A percentile compares a stretch with the other conserved stretches of the same genome.
Conservation (phyloP, 2,888 invertebrate species). For the Pristionchus maxplancki region DNA sequence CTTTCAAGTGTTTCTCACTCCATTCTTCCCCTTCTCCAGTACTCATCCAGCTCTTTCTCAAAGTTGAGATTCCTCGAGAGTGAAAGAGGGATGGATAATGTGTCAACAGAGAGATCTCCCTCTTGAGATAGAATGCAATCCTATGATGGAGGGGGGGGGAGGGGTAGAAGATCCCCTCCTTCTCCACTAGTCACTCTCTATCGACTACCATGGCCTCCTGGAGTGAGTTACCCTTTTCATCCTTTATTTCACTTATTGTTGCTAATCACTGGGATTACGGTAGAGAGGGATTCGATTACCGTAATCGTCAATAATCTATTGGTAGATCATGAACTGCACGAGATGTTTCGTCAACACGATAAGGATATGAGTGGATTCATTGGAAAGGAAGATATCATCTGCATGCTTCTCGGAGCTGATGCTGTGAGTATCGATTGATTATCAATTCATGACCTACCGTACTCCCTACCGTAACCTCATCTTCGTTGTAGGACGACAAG, state of each 20-base stretch:
- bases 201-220: conserved; percentile 49
- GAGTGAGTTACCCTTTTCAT: conserved; percentile 29
- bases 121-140: conserved; percentile 6
- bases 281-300: no score
- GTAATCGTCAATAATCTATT: not conserved
- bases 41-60: conserved; percentile 10
- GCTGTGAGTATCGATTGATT: conserved; percentile 56
- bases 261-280: no score
- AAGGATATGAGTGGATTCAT: conserved; percentile 73
- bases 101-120: not conserved
- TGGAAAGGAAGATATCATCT: conserved; percentile 71
- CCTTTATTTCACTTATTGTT: no score
- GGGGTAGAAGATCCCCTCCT: no score
- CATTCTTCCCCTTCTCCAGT: not conserved
- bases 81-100: conserved; percentile 19
- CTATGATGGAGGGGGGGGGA: not conserved
- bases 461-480: not conserved
- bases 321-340: conserved; percentile 67
- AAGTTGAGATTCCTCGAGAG: not conserved
- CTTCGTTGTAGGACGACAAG: conserved; percentile 63
- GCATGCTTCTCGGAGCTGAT: conserved; percentile 73
- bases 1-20: no score
- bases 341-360: conserved; percentile 70
- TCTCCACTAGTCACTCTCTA: not conserved
- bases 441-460: not conserved